Evolutionary conservation across 2,113 vertebrate species (phyloP).

Genomic region (Barnardius zonarius): DNA sequence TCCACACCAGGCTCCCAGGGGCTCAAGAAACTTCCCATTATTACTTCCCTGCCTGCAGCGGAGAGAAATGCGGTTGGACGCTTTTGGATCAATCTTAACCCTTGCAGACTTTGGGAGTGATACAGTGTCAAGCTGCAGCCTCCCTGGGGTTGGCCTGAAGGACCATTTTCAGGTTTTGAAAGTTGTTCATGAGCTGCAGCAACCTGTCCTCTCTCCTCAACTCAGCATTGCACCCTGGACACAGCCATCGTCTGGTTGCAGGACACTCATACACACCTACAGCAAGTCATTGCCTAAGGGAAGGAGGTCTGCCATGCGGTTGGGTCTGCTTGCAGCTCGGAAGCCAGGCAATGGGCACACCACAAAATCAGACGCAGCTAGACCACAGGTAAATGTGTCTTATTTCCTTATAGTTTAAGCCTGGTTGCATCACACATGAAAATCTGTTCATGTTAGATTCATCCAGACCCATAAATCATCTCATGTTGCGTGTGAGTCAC

Average conservation of each 20-base stretch:
- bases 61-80: neutral
- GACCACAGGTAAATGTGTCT: neutral
- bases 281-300: neutral
- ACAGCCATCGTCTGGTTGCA: neutral
- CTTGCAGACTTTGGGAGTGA: neutral
- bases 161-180: neutral
- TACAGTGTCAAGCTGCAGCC: neutral
- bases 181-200: neutral
- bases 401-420: neutral
- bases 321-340: neutral
- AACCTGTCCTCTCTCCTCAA: neutral
- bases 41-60: neutral
- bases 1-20: neutral
- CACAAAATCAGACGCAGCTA: neutral
- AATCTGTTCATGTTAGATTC: neutral
- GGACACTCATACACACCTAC: neutral
- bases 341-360: neutral
- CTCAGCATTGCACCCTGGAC: neutral
- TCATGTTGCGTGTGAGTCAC: neutral
- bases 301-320: neutral
- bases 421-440: neutral
- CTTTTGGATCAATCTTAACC: neutral
- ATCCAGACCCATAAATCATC: slow-evolving; percentile 11
- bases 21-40: neutral
- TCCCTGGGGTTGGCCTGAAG: neutral